Evolutionary conservation across 2,797 vertebrate genomes (phyloP), one percentile per base, ranked within the genome.

Genomic region (Spondyliosoma cantharus): DNA sequence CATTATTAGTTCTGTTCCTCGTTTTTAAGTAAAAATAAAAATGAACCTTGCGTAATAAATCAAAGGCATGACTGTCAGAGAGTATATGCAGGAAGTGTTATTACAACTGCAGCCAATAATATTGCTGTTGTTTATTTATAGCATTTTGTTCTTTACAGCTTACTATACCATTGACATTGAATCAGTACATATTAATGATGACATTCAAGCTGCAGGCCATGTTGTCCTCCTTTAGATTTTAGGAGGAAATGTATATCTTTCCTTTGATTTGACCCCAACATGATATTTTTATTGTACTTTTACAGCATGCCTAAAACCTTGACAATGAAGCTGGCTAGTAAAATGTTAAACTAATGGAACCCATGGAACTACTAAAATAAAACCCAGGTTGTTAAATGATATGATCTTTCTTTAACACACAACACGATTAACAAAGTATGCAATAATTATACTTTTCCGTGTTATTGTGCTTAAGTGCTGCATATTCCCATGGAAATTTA

Each of bases 1-100:
- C 71, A 60, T 74, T 71, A 65, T 57, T 16, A 60, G 32, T 32
- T 78, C 22, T 46, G 12, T 15, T 73, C 71, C 19, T 54, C 62
- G 69, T 82, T 27, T 59, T 53, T 15, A 25, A 60, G 37, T 22
- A 71, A 76, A 58, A 19, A 74, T 48, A 46, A 37, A 37, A 37
- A 37, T 3, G 11, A 37, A 37, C 27, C 14, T 29, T 20, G 1
- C 8, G 20, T 37, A 17, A 24, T 29, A 63, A 25, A 71, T 74
- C 37, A 67, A 67, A 61, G 32, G 27, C 43, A 37, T 19, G 50
- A 32, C 14, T 42, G 22, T 52, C 24, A 59, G 54, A 65, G 17
- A 74, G 58, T n/a, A 50, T 5, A 13, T 60, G 6, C 46, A 59
- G 19, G 19, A 15, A 37, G 63, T 53, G 12, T 42, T 60, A 27